Evolutionary conservation across 2,888 invertebrate species (phyloP).

Genomic region (Drosophila niveifrons): DNA sequence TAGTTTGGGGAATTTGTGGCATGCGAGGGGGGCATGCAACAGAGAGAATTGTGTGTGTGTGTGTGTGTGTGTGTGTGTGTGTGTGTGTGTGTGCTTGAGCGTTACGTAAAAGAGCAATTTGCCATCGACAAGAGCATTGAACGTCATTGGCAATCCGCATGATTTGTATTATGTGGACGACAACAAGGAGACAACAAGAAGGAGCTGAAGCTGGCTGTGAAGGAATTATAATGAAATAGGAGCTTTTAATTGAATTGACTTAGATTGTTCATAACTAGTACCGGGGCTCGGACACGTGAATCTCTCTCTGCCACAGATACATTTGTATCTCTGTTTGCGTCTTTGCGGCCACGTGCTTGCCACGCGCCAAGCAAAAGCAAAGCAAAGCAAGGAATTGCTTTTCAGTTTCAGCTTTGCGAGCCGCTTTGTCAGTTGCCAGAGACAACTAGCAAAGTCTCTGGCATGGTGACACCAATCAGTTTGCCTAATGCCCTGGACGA

Average conservation of each 20-base stretch:
- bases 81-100: neutral
- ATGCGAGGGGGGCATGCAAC: too few relatives aligned
- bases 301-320: neutral
- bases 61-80: too few relatives aligned
- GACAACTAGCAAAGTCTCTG: conserved; percentile 1
- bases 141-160: neutral
- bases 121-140: neutral
- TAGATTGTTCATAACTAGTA: conserved; percentile 17
- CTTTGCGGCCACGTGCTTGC: conserved; percentile 31
- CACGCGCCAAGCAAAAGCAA: conserved; percentile 12
- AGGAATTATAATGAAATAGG: conserved; percentile 41
- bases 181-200: neutral
- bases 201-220: neutral
- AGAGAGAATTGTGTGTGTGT: too few relatives aligned
- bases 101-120: neutral
- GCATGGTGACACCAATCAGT: conserved; percentile 16
- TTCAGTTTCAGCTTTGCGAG: too few relatives aligned
- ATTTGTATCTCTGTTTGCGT: neutral
- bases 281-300: conserved; percentile 24
- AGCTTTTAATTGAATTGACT: conserved; percentile 71
- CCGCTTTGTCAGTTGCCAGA: conserved; percentile 15
- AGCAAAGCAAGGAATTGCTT: neutral
- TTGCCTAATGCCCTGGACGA: conserved; percentile 8
- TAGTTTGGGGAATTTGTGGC: neutral
- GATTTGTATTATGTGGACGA: neutral